A percentile compares a stretch with the other conserved stretches of the same genome.
These are phyloP conservation scores for Epinotia demarniana DNA, from an alignment of 2,888 invertebrate species.

Conservation along the genomic window DNA sequence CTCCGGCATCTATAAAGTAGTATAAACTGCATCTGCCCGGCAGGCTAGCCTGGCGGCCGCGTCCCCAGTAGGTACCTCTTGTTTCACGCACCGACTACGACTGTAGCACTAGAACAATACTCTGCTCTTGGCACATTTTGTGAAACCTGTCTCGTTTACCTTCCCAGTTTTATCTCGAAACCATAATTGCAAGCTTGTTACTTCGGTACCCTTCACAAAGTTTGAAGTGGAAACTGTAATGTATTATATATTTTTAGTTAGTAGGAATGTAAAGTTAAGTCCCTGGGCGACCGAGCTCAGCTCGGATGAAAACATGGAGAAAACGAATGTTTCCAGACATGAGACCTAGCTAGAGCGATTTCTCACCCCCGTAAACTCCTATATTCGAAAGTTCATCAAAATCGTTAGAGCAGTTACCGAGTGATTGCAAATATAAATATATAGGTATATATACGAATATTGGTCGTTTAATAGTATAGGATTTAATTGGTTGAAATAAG, in stretches of 20 bases:
- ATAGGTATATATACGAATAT: too few species aligned
- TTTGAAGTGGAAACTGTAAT: too few species aligned
- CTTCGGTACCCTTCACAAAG: not conserved
- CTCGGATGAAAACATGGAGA: too few species aligned
- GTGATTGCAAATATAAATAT: too few species aligned
- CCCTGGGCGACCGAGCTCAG: too few species aligned
- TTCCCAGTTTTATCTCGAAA: slow-evolving; percentile 33
- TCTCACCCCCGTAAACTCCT: too few species aligned
- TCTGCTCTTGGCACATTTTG: slow-evolving; percentile 50
- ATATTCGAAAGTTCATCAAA: too few species aligned
- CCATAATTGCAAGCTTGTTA: slow-evolving; percentile 27
- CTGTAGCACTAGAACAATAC: slow-evolving; percentile 59
- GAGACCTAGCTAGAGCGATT: too few species aligned
- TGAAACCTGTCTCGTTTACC: slow-evolving; percentile 43
- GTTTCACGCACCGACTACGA: slow-evolving; percentile 72
- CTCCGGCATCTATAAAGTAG: slow-evolving; percentile 64
- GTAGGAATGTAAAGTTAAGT: slow-evolving; percentile 42
- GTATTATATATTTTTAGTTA: too few species aligned
- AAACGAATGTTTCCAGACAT: too few species aligned
- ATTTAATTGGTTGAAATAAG: slow-evolving; percentile 61
- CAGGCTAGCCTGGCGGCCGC: slow-evolving; percentile 67
- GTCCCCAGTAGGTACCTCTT: slow-evolving; percentile 62
- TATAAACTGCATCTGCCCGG: slow-evolving; percentile 70
- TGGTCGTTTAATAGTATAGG: too few species aligned
- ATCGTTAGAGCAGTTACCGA: too few species aligned